A percentile compares a stretch with the other conserved stretches of the same genome.
These are phyloP conservation scores for Ataeniobius toweri DNA, from an alignment of 2,797 vertebrate genomes.

Conservation along the genomic window DNA sequence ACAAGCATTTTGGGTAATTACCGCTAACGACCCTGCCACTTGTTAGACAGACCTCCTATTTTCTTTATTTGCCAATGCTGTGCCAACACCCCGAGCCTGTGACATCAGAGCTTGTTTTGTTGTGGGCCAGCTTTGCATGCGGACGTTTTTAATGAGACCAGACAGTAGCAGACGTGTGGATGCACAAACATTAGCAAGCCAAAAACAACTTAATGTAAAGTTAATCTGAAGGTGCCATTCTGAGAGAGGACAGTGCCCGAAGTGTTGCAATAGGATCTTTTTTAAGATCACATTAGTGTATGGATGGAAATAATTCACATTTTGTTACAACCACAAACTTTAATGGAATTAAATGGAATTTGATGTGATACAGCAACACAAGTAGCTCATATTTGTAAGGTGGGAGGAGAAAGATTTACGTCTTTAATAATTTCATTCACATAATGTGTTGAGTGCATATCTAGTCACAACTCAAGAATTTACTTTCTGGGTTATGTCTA, in stretches of 20 bases:
- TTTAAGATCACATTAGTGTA: neutral
- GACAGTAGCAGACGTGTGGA: slow-evolving; percentile 65
- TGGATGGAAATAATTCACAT: neutral
- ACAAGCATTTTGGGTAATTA: slow-evolving; percentile 83
- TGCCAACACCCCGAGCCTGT: slow-evolving; percentile 78
- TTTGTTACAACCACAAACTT: too few relatives aligned
- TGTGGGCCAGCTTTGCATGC: slow-evolving; percentile 80
- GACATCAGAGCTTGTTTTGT: slow-evolving; percentile 84
- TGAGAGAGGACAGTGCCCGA: slow-evolving; percentile 2
- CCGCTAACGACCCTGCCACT: slow-evolving; percentile 79
- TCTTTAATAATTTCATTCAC: neutral
- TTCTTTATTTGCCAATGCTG: slow-evolving; percentile 47
- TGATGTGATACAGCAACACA: too few relatives aligned
- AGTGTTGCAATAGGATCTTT: neutral
- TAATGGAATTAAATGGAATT: too few relatives aligned
- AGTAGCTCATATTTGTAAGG: too few relatives aligned
- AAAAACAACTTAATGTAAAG: slow-evolving; percentile 30
- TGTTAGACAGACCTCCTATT: slow-evolving; percentile 76
- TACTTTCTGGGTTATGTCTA: neutral
- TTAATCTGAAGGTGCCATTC: slow-evolving; percentile 36
- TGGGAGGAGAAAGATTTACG: too few relatives aligned
- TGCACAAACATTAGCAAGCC: slow-evolving; percentile 50
- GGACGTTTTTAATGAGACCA: slow-evolving; percentile 77
- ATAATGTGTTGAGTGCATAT: neutral
- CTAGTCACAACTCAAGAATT: neutral